phyloP scores from a whole-genome alignment of 2,113 vertebrate genomes.

The Cariama cristata region DNA sequence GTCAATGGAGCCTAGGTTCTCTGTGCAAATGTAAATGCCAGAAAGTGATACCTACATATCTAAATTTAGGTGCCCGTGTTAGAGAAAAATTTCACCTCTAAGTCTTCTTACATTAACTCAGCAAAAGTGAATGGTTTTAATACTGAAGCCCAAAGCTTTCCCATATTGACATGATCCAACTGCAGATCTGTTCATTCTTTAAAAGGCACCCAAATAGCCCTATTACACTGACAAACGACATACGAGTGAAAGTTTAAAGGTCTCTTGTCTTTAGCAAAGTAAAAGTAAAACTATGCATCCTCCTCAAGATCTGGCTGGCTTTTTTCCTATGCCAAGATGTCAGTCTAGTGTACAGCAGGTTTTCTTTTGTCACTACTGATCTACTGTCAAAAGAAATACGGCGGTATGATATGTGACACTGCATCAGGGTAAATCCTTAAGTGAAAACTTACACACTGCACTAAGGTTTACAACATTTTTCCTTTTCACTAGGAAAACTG shows the following conservation, averaged over 20 bases:
- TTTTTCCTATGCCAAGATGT: neutral
- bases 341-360: neutral
- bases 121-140: neutral
- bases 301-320: neutral
- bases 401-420: neutral
- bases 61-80: neutral
- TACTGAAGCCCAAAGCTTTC: neutral
- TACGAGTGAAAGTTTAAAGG: neutral
- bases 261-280: neutral
- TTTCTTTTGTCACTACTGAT: neutral
- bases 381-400: neutral
- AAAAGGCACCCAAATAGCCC: neutral
- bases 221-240: neutral
- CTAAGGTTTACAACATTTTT: neutral
- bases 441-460: neutral
- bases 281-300: neutral
- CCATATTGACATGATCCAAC: neutral
- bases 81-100: neutral
- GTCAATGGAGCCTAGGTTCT: neutral
- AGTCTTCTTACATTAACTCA: neutral
- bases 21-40: neutral
- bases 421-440: neutral
- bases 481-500: neutral
- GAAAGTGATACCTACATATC: neutral
- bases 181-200: neutral